phyloP scores from a whole-genome alignment of 2,797 vertebrate species.

The Dicrostonyx torquatus region DNA sequence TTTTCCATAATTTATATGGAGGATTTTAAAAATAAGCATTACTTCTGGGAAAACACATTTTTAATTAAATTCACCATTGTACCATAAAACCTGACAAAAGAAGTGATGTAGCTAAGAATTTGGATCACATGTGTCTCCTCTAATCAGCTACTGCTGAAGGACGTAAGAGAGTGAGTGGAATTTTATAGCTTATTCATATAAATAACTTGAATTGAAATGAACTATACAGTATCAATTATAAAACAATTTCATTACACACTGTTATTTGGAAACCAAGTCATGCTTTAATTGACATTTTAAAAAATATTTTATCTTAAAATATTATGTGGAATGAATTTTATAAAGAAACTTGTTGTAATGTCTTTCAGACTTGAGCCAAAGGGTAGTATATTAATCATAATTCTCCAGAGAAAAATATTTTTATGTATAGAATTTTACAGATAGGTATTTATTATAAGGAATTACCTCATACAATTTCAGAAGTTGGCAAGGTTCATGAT shows the following conservation, averaged over 20 bases:
- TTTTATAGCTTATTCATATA: slow-evolving; percentile 21
- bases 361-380: background rate
- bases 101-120: background rate
- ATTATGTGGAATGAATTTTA: slow-evolving; percentile 49
- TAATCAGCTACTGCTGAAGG: background rate
- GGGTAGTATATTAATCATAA: background rate
- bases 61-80: background rate
- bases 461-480: background rate
- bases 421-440: background rate
- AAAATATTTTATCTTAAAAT: slow-evolving; percentile 22
- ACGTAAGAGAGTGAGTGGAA: background rate
- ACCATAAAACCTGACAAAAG: slow-evolving; percentile 25
- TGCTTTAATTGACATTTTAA: slow-evolving; percentile 27
- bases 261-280: slow-evolving; percentile 15
- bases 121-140: background rate
- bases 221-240: slow-evolving; percentile 13
- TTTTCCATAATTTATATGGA: slow-evolving; percentile 3
- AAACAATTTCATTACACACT: background rate
- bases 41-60: background rate
- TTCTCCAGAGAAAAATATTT: background rate
- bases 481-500: background rate
- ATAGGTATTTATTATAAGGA: background rate
- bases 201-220: slow-evolving; percentile 32
- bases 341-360: background rate
- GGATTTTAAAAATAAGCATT: background rate